phyloP scores from a whole-genome alignment of 2,888 invertebrate genomes.

The Eledona agricola region DNA sequence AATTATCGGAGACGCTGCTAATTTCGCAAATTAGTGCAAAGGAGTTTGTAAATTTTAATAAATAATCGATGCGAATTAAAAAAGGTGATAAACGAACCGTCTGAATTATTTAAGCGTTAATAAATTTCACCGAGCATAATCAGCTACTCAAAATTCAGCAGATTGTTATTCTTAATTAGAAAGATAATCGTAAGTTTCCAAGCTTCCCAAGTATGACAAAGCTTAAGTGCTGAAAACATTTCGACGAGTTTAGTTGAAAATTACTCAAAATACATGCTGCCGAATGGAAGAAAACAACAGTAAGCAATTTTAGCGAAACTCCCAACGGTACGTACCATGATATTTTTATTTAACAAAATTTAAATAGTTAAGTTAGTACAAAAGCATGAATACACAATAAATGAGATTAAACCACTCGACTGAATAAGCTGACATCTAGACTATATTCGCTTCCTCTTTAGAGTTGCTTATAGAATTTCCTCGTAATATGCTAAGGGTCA shows the following conservation, averaged over 20 bases:
- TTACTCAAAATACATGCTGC: no score
- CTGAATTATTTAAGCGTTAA: conserved; percentile 8
- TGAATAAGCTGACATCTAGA: conserved; percentile 32
- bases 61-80: no score
- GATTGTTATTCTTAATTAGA: conserved; percentile 22
- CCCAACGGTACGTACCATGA: no score
- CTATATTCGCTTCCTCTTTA: conserved; percentile 33
- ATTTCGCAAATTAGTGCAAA: conserved; percentile 5
- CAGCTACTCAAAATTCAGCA: conserved; percentile 11
- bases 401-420: conserved; percentile 30
- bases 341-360: no score
- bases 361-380: conserved; percentile 25
- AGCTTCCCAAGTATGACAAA: conserved; percentile 6
- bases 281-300: background rate
- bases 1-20: conserved; percentile 5
- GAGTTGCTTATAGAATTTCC: conserved; percentile 26
- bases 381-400: conserved; percentile 29
- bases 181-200: conserved; percentile 3
- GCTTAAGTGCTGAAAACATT: no score
- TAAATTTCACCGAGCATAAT: conserved; percentile 9
- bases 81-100: no score
- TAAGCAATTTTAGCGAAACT: background rate
- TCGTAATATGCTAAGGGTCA: conserved; percentile 26
- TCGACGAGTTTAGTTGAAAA: no score
- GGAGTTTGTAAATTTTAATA: background rate